These are phyloP conservation scores for Sceloporus tristichus DNA, from an alignment of 2,113 vertebrate species.

Conservation along the genomic window DNA sequence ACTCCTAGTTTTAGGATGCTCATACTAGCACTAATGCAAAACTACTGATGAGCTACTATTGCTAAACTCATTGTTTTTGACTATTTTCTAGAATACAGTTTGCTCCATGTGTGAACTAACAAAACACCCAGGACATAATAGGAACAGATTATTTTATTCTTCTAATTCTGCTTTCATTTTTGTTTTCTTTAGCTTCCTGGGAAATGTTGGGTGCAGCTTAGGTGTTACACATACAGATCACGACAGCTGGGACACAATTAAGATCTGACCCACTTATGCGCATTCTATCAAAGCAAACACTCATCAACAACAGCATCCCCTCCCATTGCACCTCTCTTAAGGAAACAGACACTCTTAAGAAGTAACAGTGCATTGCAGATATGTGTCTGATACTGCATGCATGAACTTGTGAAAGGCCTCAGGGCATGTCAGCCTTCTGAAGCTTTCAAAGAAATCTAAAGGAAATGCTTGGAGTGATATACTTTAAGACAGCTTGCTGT, in stretches of 20 bases:
- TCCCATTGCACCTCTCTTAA: neutral
- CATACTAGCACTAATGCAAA: neutral
- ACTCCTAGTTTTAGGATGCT: neutral
- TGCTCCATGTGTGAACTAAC: neutral
- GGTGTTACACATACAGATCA: neutral
- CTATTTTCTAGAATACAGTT: neutral
- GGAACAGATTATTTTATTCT: neutral
- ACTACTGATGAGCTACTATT: neutral
- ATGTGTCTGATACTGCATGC: constrained; percentile 6
- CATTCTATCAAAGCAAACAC: neutral
- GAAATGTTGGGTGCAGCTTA: neutral
- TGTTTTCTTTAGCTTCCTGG: neutral
- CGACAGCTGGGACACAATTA: neutral
- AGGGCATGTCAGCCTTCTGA: constrained; percentile 13
- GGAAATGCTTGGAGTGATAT: constrained; percentile 52
- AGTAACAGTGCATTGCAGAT: constrained; percentile 1
- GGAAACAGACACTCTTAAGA: constrained; percentile 28
- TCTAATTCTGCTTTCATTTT: neutral
- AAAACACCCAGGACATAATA: neutral
- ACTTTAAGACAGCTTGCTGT: constrained; percentile 34
- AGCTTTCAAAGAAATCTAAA: constrained; percentile 39
- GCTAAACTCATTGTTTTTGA: neutral
- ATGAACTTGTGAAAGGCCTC: constrained; percentile 52
- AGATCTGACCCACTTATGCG: neutral
- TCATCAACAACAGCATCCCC: neutral